These are phyloP conservation scores for Pseudorasbora parva DNA, from an alignment of 2,113 vertebrate genomes.

Conservation along the genomic window DNA sequence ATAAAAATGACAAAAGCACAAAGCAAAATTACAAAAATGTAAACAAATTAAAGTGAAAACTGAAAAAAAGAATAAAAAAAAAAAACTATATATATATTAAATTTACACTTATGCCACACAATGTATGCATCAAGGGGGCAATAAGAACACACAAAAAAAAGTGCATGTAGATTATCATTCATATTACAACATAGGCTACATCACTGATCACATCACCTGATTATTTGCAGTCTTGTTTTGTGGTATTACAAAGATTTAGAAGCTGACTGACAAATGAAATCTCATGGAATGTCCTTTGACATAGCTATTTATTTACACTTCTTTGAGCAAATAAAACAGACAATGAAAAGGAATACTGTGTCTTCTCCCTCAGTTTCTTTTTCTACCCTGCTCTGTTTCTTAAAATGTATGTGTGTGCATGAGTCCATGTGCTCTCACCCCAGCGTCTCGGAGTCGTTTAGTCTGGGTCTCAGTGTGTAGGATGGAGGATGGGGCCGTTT, in stretches of 20 bases:
- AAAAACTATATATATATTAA: no score
- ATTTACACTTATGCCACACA: neutral
- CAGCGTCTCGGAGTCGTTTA: slow-evolving; percentile 51
- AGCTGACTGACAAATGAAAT: neutral
- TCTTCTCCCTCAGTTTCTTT: neutral
- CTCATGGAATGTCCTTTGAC: neutral
- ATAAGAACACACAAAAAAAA: neutral
- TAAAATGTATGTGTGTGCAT: neutral
- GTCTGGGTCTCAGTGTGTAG: slow-evolving; percentile 44
- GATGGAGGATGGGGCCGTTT: slow-evolving; percentile 13
- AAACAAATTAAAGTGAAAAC: no score
- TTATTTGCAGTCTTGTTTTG: neutral
- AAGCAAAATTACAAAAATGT: no score
- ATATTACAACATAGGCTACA: neutral
- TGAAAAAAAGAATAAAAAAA: neutral
- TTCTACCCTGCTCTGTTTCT: neutral
- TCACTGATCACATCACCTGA: neutral
- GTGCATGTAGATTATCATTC: neutral
- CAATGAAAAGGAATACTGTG: neutral
- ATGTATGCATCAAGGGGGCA: neutral
- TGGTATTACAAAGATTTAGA: neutral
- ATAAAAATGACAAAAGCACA: no score
- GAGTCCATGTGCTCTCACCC: slow-evolving; percentile 14
- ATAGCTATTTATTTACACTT: slow-evolving; percentile 9
- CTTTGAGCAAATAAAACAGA: slow-evolving; percentile 9